Evolutionary conservation across 2,888 invertebrate genomes (phyloP).

Genomic region (Drosophila sordidapex): DNA sequence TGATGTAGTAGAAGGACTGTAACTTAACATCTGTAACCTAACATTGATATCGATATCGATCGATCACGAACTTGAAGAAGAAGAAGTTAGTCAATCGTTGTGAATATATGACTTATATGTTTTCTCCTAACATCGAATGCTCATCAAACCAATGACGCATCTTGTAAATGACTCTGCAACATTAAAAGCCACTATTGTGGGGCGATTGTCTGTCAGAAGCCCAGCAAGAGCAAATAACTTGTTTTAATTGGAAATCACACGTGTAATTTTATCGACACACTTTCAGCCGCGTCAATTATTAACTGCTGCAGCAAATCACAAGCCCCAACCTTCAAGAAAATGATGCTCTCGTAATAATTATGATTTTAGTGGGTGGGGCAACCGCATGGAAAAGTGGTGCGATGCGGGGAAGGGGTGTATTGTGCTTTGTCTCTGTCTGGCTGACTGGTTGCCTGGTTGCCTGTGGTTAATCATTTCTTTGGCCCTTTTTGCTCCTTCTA

Average conservation of each 20-base stretch:
- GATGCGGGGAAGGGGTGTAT: neutral
- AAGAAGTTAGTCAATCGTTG: too few species aligned
- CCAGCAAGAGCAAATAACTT: conserved; percentile 36
- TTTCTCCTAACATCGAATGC: too few species aligned
- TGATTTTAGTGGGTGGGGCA: conserved; percentile 48
- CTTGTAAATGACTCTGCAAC: neutral
- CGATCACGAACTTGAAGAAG: too few species aligned
- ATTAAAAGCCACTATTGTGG: neutral
- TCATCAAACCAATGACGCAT: neutral
- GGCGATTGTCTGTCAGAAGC: conserved; percentile 4
- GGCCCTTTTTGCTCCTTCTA: conserved; percentile 17
- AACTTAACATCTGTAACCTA: too few species aligned
- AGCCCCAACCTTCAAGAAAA: conserved; percentile 28
- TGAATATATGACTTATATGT: too few species aligned
- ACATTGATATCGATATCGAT: too few species aligned
- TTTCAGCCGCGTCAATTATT: conserved; percentile 27
- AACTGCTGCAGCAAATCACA: conserved; percentile 46
- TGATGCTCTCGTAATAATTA: conserved; percentile 71
- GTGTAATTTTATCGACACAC: conserved; percentile 52
- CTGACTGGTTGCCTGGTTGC: conserved; percentile 5
- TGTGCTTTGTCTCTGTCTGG: conserved; percentile 15
- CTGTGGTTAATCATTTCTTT: conserved; percentile 70
- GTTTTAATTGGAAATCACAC: conserved; percentile 51
- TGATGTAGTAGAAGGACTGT: too few species aligned
- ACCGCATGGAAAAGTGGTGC: conserved; percentile 3